Percentiles rank a stretch among this genome's conserved stretches.
Evolutionary conservation across 2,888 invertebrate genomes (phyloP).

Genomic region (Drosophila melanosoma): DNA sequence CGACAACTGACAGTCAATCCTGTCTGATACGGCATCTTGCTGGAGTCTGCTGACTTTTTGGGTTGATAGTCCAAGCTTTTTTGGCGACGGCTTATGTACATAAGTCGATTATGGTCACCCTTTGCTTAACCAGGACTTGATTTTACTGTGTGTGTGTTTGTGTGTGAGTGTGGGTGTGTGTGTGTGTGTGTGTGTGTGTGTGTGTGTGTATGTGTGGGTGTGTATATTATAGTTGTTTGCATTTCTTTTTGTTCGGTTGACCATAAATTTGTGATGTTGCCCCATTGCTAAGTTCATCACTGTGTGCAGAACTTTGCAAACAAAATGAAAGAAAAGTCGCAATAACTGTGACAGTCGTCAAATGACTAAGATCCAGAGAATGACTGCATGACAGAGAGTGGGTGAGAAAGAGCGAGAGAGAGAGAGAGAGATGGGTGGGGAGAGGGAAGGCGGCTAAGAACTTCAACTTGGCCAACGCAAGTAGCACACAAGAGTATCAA

Average conservation of each 20-base stretch:
- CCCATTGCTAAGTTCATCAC: slow-evolving; percentile 50
- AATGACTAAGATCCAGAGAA: slow-evolving; percentile 3
- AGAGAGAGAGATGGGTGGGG: neutral
- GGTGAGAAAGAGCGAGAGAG: neutral
- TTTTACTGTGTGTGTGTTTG: neutral
- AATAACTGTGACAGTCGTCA: slow-evolving; percentile 69
- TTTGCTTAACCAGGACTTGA: slow-evolving; percentile 44
- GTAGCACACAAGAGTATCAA: slow-evolving; percentile 78
- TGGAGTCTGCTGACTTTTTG: slow-evolving; percentile 53
- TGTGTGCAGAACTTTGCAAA: slow-evolving; percentile 63
- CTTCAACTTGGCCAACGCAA: slow-evolving; percentile 46
- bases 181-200: slow-evolving; percentile 4
- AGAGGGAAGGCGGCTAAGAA: slow-evolving; percentile 16
- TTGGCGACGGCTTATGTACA: slow-evolving; percentile 67
- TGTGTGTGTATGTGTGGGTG: slow-evolving; percentile 7
- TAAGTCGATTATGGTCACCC: slow-evolving; percentile 78
- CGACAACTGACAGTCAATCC: slow-evolving; percentile 33
- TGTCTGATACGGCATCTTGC: slow-evolving; percentile 45
- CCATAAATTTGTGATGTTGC: slow-evolving; percentile 71
- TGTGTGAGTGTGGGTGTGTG: slow-evolving; percentile 10
- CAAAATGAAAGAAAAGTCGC: slow-evolving; percentile 69
- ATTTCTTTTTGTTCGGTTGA: slow-evolving; percentile 61
- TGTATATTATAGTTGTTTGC: slow-evolving; percentile 16
- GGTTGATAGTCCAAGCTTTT: slow-evolving; percentile 68
- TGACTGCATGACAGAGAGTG: neutral